phyloP scores from a whole-genome alignment of 2,888 invertebrate species.

The Eupeodes luniger region DNA sequence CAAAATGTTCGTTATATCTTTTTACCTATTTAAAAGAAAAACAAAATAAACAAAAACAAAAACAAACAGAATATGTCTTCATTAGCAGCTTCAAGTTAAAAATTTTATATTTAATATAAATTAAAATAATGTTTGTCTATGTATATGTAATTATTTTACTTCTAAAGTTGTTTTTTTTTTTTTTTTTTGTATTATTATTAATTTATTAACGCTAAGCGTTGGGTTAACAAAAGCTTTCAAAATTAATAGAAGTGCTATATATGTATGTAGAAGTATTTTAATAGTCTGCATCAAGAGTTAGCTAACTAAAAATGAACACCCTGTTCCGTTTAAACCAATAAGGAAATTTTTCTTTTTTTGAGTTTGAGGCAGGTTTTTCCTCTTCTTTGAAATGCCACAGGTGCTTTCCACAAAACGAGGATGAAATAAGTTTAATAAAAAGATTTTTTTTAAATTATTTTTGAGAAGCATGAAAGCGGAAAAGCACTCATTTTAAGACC shows the following conservation, averaged over 20 bases:
- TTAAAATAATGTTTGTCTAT: constrained; percentile 28
- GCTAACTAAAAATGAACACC: not conserved
- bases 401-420: too few species aligned
- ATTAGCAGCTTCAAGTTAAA: constrained; percentile 56
- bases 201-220: constrained; percentile 62
- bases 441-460: too few species aligned
- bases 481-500: too few species aligned
- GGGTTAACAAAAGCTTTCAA: constrained; percentile 23
- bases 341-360: too few species aligned
- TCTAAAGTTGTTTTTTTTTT: constrained; percentile 38
- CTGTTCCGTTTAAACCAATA: too few species aligned
- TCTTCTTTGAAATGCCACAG: too few species aligned
- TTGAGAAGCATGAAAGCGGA: too few species aligned
- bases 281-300: not conserved
- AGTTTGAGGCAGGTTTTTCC: too few species aligned
- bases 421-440: too few species aligned
- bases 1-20: constrained; percentile 18
- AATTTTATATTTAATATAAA: constrained; percentile 29
- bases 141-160: constrained; percentile 48
- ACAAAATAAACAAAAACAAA: not conserved
- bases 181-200: not conserved
- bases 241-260: constrained; percentile 25
- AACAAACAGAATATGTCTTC: constrained; percentile 31
- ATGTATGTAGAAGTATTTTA: not conserved
- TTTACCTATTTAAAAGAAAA: constrained; percentile 19